Evolutionary conservation across 2,113 vertebrate species (phyloP).

Genomic region (Clupea harengus): DNA sequence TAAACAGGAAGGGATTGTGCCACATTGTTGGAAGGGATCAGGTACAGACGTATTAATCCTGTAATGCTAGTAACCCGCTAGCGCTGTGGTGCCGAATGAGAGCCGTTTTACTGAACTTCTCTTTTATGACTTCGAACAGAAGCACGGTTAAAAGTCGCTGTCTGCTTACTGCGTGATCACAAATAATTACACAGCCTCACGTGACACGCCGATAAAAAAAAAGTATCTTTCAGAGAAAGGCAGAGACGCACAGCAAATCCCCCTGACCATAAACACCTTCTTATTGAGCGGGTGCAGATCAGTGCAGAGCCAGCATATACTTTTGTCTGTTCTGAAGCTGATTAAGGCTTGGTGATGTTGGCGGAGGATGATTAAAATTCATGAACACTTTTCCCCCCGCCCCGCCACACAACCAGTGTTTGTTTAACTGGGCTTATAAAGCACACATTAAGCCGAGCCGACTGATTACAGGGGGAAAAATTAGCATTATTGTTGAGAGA

Average conservation of each 20-base stretch:
- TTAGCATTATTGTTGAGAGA: slow-evolving; percentile 76
- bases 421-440: slow-evolving; percentile 81
- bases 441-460: slow-evolving; percentile 77
- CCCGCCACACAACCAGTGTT: slow-evolving; percentile 59
- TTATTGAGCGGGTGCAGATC: neutral
- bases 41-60: neutral
- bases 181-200: neutral
- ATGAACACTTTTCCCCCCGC: slow-evolving; percentile 59
- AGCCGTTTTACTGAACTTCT: neutral
- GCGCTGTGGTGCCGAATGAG: neutral
- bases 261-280: slow-evolving; percentile 11
- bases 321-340: slow-evolving; percentile 62
- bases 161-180: neutral
- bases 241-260: neutral
- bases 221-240: neutral
- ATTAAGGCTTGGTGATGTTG: slow-evolving; percentile 72
- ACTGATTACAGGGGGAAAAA: slow-evolving; percentile 75
- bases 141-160: neutral
- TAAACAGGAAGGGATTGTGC: neutral
- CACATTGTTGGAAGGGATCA: neutral
- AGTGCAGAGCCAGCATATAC: slow-evolving; percentile 44
- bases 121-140: neutral
- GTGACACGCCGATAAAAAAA: neutral
- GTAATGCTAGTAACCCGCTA: too few species aligned
- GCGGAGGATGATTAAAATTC: slow-evolving; percentile 75